Evolutionary conservation across 2,113 vertebrate genomes (phyloP), one percentile per base, ranked within the genome.

Genomic region (Cyanoderma ruficeps): DNA sequence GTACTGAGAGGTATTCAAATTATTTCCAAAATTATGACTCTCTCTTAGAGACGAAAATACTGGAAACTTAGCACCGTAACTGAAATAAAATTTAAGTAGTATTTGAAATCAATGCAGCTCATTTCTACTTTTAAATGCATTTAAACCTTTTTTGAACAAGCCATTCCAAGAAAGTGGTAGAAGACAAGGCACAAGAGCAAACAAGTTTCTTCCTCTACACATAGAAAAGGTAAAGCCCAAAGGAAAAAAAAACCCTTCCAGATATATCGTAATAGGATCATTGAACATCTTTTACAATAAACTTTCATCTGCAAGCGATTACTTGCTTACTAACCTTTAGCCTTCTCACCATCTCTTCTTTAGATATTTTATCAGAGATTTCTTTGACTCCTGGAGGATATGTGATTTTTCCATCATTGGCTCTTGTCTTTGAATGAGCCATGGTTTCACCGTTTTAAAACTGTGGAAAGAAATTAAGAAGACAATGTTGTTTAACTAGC

Each of bases 301-400:
- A 85, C 20, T 49, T 64, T 31, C 52, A 55, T 39, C n/a, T 55
- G 28, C 21, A 31, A 65, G 52, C 44, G 81, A 63, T 41, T 65
- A 74, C 22, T 46, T 80, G 46, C 23, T 89, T 86, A 98, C 98
- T 97, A 67, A 99, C 99, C 99, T 99, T 99, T 84, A 99, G 98
- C 64, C 99, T 98, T 95, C 99, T 98, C 96, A 99, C 99, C 99
- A 99, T 99, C 98, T 99, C 99, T 97, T 99, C 99, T 97, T 99
- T 99, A 92, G 99, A 99, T 98, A 99, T 99, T 97, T 99, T 99
- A 97, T 99, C 99, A 52, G 99, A 99, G 95, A 99, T 99, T 98
- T 99, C 99, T 98, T 99, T 99, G 96, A 99, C 99, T 97, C 99
- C 99, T 25, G 99, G 99, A 74, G 99, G 99, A 98, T 99, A 99